Base-by-base conservation (phyloP, 1,140 invertebrate genomes). In the Octopus sinensis region DNA sequence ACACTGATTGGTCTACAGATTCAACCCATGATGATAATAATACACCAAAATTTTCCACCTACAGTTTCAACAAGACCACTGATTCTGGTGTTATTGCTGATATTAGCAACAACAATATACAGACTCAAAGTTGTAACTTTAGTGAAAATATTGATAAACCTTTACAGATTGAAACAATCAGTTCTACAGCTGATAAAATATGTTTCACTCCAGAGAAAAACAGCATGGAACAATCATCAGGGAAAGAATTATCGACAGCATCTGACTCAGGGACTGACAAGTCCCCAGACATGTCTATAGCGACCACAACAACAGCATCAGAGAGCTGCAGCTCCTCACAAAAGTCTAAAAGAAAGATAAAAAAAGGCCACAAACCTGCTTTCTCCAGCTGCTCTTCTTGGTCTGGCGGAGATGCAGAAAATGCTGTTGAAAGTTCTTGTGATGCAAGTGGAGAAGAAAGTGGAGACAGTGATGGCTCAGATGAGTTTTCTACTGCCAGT, bases 371-470 rank as follows among this genome's bases (percentile, higher is more conserved):
- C 13, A 73, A 73, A 23, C 52, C 76, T 52, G 30, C 17, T 17
- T 9, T 77, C 43, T 77, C 76, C 17, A 77, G 76, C 52, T 43
- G 76, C 52, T 77, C 52, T 5, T 77, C 76, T 43, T 77, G 76
- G 76, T 77, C 76, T 43, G 10, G n/a, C 10, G 76, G 9, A 9
- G 76, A 53, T 80, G 17, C 6, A 30, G 76, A 77, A 12, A 51
- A 53, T 80, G 81, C 81, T 71, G 85, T 88, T 71, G 87, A 88
- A 77, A 87, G 86, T 73, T 89, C 88, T 5, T 97, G 96, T 89
- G 96, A 97, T 88, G 96, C 96, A 0, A 96, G 96, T 83, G 95
- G 95, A 43, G 96, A 97, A 91, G 95, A 96, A 82, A 96, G 92
- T 53, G 87, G 89, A 43, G 84, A 84, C 80, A 83, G 82, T 10